Evolutionary conservation across 2,888 invertebrate species (phyloP), one percentile per base, ranked within the genome.

Genomic region (Alviniconcha strummeri): DNA sequence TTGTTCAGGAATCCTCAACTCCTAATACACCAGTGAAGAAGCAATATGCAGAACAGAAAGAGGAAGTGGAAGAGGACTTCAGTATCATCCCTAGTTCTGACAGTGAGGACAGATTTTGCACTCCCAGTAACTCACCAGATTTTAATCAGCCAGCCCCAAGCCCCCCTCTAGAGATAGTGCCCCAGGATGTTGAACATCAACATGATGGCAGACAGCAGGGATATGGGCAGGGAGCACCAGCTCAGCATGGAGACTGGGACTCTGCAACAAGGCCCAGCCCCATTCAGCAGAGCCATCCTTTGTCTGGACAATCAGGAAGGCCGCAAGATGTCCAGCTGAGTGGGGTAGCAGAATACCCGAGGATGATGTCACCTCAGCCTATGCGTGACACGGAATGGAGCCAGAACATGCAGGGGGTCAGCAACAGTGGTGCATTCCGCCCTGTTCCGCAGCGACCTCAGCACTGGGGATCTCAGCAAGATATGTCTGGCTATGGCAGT

Each of bases 381-480:
- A 64, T 78, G 60, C 5, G 4, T 57, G 64, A 36, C 36, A 52
- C 5, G 1, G 36, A 36, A 9, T 55, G 11, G 55, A 15, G 55
- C 9, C 75, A 55, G 17, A 15, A 15, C 4, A 69, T 69, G 55
- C 19, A 78, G 52, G 19, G 78, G 36, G 36, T 9, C n/a, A n/a
- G n/a, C n/a, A n/a, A n/a, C 1, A 36, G 60, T 52, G 60, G 78
- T 9, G 78, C 78, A 17, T 78, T 78, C 19, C 78, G 78, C 36
- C 78, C 78, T 17, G 64, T 78, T 4, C 60, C 78, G 13, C 36
- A 15, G 13, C 60, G 78, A 5, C 78, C 78, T 52, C 57, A 6
- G 6, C 64, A 15, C 4, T 9, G 4, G 19, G 6, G 60, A 52
- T 11, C 52, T 7, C 78, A 64, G 52, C 78, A 78, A 52, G 52